phyloP scores from a whole-genome alignment of 2,888 invertebrate species.

The Scrobipalpa costella region DNA sequence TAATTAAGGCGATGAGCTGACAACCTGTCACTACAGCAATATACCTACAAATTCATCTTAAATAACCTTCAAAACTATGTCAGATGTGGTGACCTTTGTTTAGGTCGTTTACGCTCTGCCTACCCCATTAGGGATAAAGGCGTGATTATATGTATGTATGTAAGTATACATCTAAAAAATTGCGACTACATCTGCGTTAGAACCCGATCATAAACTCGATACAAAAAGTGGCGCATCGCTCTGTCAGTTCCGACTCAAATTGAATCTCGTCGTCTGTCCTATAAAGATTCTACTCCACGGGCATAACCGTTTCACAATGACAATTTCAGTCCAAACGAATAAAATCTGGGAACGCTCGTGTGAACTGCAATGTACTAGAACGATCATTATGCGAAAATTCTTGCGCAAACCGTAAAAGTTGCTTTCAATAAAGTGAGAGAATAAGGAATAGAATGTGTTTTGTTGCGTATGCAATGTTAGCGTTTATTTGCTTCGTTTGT shows the following conservation, averaged over 20 bases:
- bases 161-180: too few relatives aligned
- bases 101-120: too few relatives aligned
- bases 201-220: too few relatives aligned
- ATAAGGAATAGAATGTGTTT: slow-evolving; percentile 10
- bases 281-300: slow-evolving; percentile 38
- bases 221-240: slow-evolving; percentile 3
- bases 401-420: slow-evolving; percentile 28
- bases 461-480: slow-evolving; percentile 1
- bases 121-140: too few relatives aligned
- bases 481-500: slow-evolving; percentile 3
- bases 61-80: too few relatives aligned
- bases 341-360: slow-evolving; percentile 42
- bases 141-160: too few relatives aligned
- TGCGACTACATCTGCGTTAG: too few relatives aligned
- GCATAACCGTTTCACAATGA: slow-evolving; percentile 53
- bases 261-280: slow-evolving; percentile 16
- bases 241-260: slow-evolving; percentile 8
- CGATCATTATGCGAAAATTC: slow-evolving; percentile 30
- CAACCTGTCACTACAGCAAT: too few relatives aligned
- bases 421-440: slow-evolving; percentile 33
- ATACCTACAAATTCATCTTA: too few relatives aligned
- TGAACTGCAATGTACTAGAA: slow-evolving; percentile 30
- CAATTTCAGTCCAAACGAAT: slow-evolving; percentile 45
- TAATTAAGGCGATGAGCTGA: too few relatives aligned
- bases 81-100: too few relatives aligned